Conservation (phyloP, 2,888 invertebrate genomes). For the Magallana nippona region DNA sequence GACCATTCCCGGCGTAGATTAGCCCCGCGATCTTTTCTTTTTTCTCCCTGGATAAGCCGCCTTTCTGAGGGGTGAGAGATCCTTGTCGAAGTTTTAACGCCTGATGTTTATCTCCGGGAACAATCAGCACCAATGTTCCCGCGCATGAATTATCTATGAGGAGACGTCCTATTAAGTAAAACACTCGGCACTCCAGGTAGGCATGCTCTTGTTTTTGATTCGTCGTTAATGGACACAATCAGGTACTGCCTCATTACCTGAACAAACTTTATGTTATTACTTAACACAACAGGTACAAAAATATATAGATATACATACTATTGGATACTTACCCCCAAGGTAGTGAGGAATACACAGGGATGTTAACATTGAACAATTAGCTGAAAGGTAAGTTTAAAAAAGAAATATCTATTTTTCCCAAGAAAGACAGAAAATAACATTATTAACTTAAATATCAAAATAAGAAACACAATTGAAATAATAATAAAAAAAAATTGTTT, state of each 20-base stretch:
- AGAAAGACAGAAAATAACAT: too few species aligned
- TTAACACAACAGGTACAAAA: too few species aligned
- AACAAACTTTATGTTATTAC: neutral
- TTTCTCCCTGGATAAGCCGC: conserved; percentile 5
- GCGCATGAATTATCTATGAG: conserved; percentile 20
- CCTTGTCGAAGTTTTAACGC: conserved; percentile 27
- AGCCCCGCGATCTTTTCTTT: conserved; percentile 21
- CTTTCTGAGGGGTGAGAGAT: neutral
- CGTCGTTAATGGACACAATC: conserved; percentile 15
- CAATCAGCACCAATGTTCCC: conserved; percentile 12
- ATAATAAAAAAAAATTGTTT: too few species aligned
- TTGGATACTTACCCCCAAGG: too few species aligned
- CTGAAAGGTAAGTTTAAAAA: too few species aligned
- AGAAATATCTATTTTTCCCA: too few species aligned
- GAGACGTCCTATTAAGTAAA: neutral
- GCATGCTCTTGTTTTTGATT: neutral
- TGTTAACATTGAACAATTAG: too few species aligned
- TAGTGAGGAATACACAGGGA: too few species aligned
- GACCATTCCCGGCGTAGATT: conserved; percentile 14
- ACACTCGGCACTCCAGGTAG: neutral
- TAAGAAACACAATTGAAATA: too few species aligned
- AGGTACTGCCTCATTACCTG: neutral
- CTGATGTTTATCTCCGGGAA: conserved; percentile 25
- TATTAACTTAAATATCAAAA: too few species aligned
- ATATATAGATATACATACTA: too few species aligned